A percentile compares a stretch with the other conserved stretches of the same genome.
phyloP scores from a whole-genome alignment of 2,888 invertebrate genomes.

The Rapana venosa region DNA sequence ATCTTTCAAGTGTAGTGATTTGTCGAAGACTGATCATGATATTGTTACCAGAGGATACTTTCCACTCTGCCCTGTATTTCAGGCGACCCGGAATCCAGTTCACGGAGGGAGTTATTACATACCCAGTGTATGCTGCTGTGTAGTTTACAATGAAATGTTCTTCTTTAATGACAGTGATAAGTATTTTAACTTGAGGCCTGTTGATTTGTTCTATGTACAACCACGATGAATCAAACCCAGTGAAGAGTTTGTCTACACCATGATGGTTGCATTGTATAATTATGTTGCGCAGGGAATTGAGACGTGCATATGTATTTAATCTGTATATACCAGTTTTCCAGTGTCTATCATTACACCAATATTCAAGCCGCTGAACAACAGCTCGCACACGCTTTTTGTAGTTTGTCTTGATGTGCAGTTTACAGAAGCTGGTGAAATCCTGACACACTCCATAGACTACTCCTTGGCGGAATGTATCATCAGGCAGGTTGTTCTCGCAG shows the following conservation, averaged over 20 bases:
- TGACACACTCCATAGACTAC: neutral
- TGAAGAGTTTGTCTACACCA: too few relatives aligned
- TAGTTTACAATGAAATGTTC: neutral
- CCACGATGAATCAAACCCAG: neutral
- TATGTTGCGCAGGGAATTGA: neutral
- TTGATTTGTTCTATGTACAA: neutral
- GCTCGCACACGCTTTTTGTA: neutral
- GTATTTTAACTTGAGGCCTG: neutral
- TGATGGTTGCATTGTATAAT: too few relatives aligned
- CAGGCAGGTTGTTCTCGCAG: neutral
- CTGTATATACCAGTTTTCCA: neutral
- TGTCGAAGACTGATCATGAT: conserved; percentile 4
- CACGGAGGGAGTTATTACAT: too few relatives aligned
- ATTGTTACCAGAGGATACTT: too few relatives aligned
- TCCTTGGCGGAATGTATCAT: neutral
- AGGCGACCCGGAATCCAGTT: too few relatives aligned
- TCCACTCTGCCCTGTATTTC: too few relatives aligned
- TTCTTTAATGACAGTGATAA: neutral
- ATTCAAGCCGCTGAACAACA: neutral
- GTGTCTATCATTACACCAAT: neutral
- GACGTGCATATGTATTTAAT: too few relatives aligned
- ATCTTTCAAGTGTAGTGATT: neutral
- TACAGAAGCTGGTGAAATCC: neutral
- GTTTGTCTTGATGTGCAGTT: neutral
- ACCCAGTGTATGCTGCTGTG: neutral